A percentile compares a stretch with the other conserved stretches of the same genome.
Evolutionary conservation across 2,888 invertebrate species (phyloP).

Genomic region (Macropis europaea): DNA sequence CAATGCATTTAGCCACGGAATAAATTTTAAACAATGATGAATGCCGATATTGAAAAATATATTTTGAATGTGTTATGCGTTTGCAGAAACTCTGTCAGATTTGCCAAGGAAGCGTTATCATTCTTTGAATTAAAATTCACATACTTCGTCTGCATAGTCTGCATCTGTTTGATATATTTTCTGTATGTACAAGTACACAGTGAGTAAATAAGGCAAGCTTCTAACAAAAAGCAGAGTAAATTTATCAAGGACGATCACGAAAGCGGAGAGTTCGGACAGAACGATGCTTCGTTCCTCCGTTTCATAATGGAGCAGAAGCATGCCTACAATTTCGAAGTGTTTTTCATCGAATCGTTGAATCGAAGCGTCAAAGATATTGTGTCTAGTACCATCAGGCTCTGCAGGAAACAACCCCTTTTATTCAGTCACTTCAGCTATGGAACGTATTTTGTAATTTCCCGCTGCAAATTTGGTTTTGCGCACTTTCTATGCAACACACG

Average conservation of each 20-base stretch:
- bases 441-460: not conserved
- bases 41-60: no score
- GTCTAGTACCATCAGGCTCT: not conserved
- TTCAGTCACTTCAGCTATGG: not conserved
- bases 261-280: slow-evolving; percentile 20
- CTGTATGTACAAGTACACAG: not conserved
- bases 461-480: not conserved
- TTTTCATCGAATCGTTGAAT: not conserved
- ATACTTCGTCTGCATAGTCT: not conserved
- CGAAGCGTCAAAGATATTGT: not conserved
- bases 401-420: not conserved
- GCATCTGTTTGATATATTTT: not conserved
- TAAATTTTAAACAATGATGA: no score
- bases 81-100: no score
- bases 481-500: not conserved
- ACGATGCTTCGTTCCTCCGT: slow-evolving; percentile 20
- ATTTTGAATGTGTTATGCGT: no score
- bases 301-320: slow-evolving; percentile 6
- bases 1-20: no score
- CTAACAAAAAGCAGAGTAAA: slow-evolving; percentile 36
- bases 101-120: no score
- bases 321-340: slow-evolving; percentile 13
- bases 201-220: slow-evolving; percentile 8
- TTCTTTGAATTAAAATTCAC: not conserved
- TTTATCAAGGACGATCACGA: slow-evolving; percentile 32